phyloP scores from a whole-genome alignment of 2,797 vertebrate species.

The Pteropus rufus region DNA sequence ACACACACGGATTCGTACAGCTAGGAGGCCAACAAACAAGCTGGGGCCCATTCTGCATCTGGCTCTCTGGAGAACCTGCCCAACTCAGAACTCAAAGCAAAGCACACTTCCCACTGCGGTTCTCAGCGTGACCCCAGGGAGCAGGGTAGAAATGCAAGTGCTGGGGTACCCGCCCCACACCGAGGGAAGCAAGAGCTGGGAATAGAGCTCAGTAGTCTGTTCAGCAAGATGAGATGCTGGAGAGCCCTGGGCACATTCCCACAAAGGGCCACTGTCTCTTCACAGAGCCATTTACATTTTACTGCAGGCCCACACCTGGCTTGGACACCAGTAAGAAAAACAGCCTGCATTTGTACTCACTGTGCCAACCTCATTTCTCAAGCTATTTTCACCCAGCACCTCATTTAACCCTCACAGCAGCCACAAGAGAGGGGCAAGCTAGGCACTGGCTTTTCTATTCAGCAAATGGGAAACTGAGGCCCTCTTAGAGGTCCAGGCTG shows the following conservation, averaged over 20 bases:
- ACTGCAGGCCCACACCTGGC: neutral
- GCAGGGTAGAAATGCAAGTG: neutral
- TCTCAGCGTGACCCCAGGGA: neutral
- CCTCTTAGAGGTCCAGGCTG: neutral
- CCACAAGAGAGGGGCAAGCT: neutral
- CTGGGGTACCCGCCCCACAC: rapidly evolving
- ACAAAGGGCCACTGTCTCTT: conserved; percentile 44
- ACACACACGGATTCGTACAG: rapidly evolving
- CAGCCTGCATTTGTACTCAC: neutral
- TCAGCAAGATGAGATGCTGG: neutral
- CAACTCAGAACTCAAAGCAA: neutral
- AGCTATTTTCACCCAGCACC: conserved; percentile 21
- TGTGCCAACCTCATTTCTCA: neutral
- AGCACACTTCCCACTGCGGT: neutral
- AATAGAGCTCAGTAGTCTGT: neutral
- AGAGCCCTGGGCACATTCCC: neutral
- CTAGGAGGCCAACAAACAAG: too few species aligned
- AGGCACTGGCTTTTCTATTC: neutral
- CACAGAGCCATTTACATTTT: neutral
- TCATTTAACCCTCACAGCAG: conserved; percentile 19
- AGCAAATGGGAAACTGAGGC: neutral
- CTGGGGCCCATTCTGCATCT: neutral
- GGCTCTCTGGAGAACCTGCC: neutral
- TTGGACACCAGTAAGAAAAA: neutral
- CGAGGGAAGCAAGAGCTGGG: neutral